Evolutionary conservation across 2,888 invertebrate species (phyloP), one percentile per base, ranked within the genome.

Genomic region (Lypha dubia): DNA sequence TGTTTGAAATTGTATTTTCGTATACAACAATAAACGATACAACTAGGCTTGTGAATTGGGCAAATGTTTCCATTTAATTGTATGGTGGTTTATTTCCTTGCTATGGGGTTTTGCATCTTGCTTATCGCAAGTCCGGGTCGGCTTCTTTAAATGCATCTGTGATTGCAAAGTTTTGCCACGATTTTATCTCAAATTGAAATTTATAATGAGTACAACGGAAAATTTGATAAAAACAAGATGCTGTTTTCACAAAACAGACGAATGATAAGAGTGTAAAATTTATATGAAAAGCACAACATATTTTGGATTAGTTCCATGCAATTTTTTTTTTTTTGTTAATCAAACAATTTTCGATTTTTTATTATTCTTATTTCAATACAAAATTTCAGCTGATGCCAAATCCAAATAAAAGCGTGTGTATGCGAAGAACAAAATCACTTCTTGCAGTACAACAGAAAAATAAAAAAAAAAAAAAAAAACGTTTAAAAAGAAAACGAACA

Each of bases 341-440:
- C 60, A 38, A 46, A 20, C 4, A 46, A 46, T 32, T 56, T 38
- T 44, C 8, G 56, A 58, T 67, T 38, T 56, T n/a, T n/a, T n/a
- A n/a, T n/a, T n/a, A 46, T 44, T 68, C 51, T 51, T 76, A 24
- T 67, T 5, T 60, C 44, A 44, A 51, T n/a, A 65, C 32, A 67
- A 60, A 67, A 60, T 79, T 79, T 74, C 62, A 80, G 74, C 68
- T 80, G 67, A 80, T 80, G 80, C 67, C 74, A 80, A 81, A 68
- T 20, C 22, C 24, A 53, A 56, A 63, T 17, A 17, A 63, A 53
- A 58, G 46, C 49, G 28, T 63, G 32, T 74, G 38, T 63, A 49
- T 63, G 41, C 17, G 49, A 32, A 49, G 1, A 68, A 60, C 20
- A 51, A 24, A 68, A 41, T 15, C 38, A 68, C 1, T 46, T 38